phyloP scores from a whole-genome alignment of 2,113 vertebrate species.

The Cyanoramphus novaezelandiae region DNA sequence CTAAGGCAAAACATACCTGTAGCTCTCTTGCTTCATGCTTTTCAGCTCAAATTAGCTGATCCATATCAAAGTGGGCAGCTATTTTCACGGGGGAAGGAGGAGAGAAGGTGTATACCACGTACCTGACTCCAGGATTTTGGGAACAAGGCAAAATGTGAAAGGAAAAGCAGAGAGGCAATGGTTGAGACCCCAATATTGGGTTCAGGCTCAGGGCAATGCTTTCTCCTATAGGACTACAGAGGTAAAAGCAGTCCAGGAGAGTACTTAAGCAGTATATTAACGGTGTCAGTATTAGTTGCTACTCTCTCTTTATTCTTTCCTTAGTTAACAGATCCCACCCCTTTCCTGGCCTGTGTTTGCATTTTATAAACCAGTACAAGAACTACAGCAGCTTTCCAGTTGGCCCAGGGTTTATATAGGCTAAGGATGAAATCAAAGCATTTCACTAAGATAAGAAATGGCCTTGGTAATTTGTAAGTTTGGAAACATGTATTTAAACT shows the following conservation, averaged over 20 bases:
- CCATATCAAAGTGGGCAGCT: background rate
- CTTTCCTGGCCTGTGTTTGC: background rate
- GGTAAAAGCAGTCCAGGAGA: background rate
- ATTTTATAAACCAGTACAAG: background rate
- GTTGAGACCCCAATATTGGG: fast-evolving
- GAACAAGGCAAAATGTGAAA: background rate
- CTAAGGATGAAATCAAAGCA: background rate
- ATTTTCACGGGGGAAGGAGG: background rate
- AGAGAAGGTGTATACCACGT: background rate
- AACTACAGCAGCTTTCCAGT: background rate
- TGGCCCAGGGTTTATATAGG: background rate
- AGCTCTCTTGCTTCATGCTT: slow-evolving; percentile 1
- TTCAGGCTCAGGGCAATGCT: background rate
- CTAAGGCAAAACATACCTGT: background rate
- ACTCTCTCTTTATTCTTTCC: background rate
- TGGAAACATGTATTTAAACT: background rate
- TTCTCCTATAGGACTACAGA: background rate
- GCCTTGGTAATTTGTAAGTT: background rate
- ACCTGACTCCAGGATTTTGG: background rate
- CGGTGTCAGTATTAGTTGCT: background rate
- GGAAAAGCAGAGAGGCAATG: fast-evolving
- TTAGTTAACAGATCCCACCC: background rate
- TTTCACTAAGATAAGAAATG: background rate
- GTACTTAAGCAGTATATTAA: background rate
- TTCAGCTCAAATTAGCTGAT: slow-evolving; percentile 21